Base-by-base conservation (phyloP, 2,797 vertebrate genomes). In the Spondyliosoma cantharus region DNA sequence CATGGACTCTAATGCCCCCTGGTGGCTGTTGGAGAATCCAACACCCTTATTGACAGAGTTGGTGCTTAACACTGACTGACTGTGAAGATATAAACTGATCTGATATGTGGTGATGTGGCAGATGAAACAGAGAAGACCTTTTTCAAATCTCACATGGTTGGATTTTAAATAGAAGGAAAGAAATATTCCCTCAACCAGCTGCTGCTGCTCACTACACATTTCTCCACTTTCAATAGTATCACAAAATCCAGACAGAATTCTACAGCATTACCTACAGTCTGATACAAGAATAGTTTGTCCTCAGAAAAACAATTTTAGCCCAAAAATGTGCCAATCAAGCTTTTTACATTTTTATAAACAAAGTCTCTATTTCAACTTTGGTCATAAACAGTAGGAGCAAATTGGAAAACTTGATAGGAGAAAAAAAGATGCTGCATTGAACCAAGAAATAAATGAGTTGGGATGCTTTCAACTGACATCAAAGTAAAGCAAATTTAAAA, bases 1-100 rank as follows among this genome's bases (percentile, higher is more conserved):
- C 50, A 42, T 86, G 92, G 89, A 79, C 89, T 92, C 72, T 89
- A 61, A 71, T 81, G 93, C 93, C 95, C 90, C 77, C 94, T 93
- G 86, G 93, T 94, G 95, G 94, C 65, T 43, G 42, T 24, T 57
- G 7, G 4, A 66, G 53, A 27, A 78, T 0, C 49, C 3, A 67
- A 58, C 82, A 74, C 9, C 11, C 24, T 75, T 19, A 20, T 22
- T 7, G 20, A 60, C 43, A 58, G 29, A 45, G 14, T 0, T 37
- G 19, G 11, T 53, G 54, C 19, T 50, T 11, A 65, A 48, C 50
- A 25, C 4, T 16, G 17, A 56, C 32, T 42, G 8, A 61, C 24
- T 25, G 48, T 42, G 49, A 22, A 76, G 15, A 57, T 17, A 12
- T 59, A 8, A 52, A 52, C 22, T 37, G 9, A 37, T 49, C 13